Evolutionary conservation across 2,797 vertebrate species (phyloP).

Genomic region (Erpetoichthys calabaricus): DNA sequence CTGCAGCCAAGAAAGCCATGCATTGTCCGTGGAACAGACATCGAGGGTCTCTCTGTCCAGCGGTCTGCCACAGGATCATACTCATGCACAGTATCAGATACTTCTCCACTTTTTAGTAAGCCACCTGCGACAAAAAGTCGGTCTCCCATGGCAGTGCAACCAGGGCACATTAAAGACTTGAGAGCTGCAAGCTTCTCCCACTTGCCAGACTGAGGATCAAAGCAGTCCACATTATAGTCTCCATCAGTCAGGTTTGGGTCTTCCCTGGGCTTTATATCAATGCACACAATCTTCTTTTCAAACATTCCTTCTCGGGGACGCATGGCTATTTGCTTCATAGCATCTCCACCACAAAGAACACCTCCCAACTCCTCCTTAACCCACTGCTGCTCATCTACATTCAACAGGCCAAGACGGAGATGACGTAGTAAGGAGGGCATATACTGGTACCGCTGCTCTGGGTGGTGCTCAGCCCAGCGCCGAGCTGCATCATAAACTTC

Average conservation of each 20-base stretch:
- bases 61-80: constrained; percentile 53
- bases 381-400: constrained; percentile 45
- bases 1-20: constrained; percentile 47
- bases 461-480: constrained; percentile 56
- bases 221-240: constrained; percentile 58
- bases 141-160: constrained; percentile 51
- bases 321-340: constrained; percentile 24
- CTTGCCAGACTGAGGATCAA: constrained; percentile 56
- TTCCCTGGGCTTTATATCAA: constrained; percentile 56
- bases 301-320: constrained; percentile 66
- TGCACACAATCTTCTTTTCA: constrained; percentile 63
- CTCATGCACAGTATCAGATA: constrained; percentile 53
- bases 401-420: constrained; percentile 53
- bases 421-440: constrained; percentile 50
- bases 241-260: constrained; percentile 35
- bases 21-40: constrained; percentile 54
- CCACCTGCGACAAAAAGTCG: constrained; percentile 61
- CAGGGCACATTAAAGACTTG: constrained; percentile 54
- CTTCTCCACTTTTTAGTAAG: constrained; percentile 48
- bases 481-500: constrained; percentile 58
- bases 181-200: constrained; percentile 63
- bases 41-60: constrained; percentile 50
- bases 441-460: constrained; percentile 48
- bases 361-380: constrained; percentile 48
- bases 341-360: constrained; percentile 32